These are phyloP conservation scores for Eubasilissa regina DNA, from an alignment of 1,140 invertebrate genomes.

Conservation along the genomic window DNA sequence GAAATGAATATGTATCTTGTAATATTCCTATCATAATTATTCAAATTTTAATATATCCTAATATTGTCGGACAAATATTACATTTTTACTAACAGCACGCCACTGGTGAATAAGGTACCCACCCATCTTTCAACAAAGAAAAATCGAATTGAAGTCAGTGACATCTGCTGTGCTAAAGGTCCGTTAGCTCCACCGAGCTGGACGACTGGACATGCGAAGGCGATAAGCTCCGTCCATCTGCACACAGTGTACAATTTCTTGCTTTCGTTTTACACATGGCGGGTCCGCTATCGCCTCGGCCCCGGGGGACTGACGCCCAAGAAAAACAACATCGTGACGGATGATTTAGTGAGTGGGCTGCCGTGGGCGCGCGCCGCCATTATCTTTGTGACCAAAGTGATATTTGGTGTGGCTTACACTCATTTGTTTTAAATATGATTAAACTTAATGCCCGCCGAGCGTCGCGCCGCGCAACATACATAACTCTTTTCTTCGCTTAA, in stretches of 20 bases:
- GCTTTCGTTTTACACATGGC: slow-evolving; percentile 24
- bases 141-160: too few relatives aligned
- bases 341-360: slow-evolving; percentile 37
- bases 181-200: slow-evolving; percentile 8
- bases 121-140: too few relatives aligned
- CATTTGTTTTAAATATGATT: slow-evolving; percentile 41
- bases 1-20: too few relatives aligned
- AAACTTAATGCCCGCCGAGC: slow-evolving; percentile 8
- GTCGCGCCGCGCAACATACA: slow-evolving; percentile 3
- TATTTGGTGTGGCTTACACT: slow-evolving; percentile 39
- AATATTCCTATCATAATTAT: too few relatives aligned
- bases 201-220: slow-evolving; percentile 19
- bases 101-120: slow-evolving; percentile 14
- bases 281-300: slow-evolving; percentile 10
- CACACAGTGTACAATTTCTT: slow-evolving; percentile 3
- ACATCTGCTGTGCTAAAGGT: slow-evolving; percentile 10
- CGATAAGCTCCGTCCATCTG: slow-evolving; percentile 12
- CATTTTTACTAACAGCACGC: too few relatives aligned
- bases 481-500: slow-evolving; percentile 24
- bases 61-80: too few relatives aligned
- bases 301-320: slow-evolving; percentile 47
- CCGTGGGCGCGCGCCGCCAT: slow-evolving; percentile 36
- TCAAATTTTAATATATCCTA: too few relatives aligned
- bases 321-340: slow-evolving; percentile 42
- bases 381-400: slow-evolving; percentile 40